Base-by-base conservation (phyloP, 2,888 invertebrate genomes). In the Sepiola atlantica region DNA sequence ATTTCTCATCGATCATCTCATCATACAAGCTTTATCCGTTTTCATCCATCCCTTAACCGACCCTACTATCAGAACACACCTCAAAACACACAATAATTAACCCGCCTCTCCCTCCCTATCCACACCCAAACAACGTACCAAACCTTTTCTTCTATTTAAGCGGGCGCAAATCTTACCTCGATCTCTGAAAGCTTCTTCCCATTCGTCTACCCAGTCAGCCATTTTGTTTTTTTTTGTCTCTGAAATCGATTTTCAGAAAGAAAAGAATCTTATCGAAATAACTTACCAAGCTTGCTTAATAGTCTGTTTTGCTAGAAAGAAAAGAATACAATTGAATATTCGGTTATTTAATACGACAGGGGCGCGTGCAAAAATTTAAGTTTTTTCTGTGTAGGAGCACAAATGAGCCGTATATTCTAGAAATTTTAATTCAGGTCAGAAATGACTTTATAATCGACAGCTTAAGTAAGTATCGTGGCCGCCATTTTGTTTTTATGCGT, bases 1-100 rank as follows among this genome's bases (percentile, higher is more conserved):
- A 45, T n/a, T 77, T 77, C n/a, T 77, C 77, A 77, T 77, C 77
- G 77, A n/a, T 77, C 77, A 77, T 77, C 77, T 77, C 77, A 77
- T 77, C n/a, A 77, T n/a, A n/a, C 77, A n/a, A 18, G n/a, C 77
- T 77, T 77, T 77, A 77, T n/a, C n/a, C 77, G 77, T 77, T 77
- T 10, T 45, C 77, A 14, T 61, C 20, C 61, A 14, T 1, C 77
- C 77, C 77, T 10, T 20, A 57, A 20, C 14, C 77, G 32, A 12
- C 77, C n/a, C 16, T 16, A 16, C n/a, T n/a, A 16, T 16, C 77
- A 77, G 77, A 45, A 45, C 77, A 77, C 32, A n/a, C 4, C 77
- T 45, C 77, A 77, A 77, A 45, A 77, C 77, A 32, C 77, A 32
- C n/a, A 77, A 77, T n/a, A 77, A 77, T 32, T n/a, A 18, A n/a